Percentiles rank a stretch among this genome's conserved stretches.
These are phyloP conservation scores for Nycticebus coucang DNA, from an alignment of 2,113 vertebrate species.

Conservation along the genomic window DNA sequence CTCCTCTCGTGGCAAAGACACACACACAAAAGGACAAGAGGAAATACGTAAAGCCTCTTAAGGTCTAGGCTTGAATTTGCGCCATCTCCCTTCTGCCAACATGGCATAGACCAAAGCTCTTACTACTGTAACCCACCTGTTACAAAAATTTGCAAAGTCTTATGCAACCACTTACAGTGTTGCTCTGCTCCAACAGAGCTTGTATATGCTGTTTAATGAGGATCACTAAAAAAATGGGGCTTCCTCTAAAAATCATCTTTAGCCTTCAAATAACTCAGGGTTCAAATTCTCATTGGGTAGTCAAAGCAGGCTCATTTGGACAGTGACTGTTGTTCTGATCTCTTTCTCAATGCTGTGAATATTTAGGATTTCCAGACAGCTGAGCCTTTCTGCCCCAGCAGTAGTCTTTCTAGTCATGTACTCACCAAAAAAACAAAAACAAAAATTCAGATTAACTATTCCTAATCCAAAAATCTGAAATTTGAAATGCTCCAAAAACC, in stretches of 20 bases:
- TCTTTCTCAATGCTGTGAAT: not conserved
- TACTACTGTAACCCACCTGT: not conserved
- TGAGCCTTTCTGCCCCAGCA: not conserved
- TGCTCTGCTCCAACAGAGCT: not conserved
- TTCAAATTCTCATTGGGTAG: not conserved
- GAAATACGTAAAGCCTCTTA: not conserved
- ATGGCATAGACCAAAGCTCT: not conserved
- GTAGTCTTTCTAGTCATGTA: not conserved
- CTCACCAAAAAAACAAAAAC: not conserved
- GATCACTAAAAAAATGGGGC: not conserved
- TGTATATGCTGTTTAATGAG: not conserved
- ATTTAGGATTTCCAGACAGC: not conserved
- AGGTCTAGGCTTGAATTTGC: not conserved
- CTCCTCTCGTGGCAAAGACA: not conserved
- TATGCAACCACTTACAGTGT: not conserved
- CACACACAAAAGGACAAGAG: not conserved
- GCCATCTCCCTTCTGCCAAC: not conserved
- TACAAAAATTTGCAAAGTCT: not conserved
- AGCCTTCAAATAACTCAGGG: not conserved
- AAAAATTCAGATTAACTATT: no score
- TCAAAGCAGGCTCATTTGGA: not conserved
- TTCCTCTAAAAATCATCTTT: not conserved
- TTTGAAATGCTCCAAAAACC: no score
- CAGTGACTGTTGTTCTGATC: not conserved
- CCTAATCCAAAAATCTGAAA: no score